Conservation (phyloP, 2,888 invertebrate genomes). For the Papilio gigon region DNA sequence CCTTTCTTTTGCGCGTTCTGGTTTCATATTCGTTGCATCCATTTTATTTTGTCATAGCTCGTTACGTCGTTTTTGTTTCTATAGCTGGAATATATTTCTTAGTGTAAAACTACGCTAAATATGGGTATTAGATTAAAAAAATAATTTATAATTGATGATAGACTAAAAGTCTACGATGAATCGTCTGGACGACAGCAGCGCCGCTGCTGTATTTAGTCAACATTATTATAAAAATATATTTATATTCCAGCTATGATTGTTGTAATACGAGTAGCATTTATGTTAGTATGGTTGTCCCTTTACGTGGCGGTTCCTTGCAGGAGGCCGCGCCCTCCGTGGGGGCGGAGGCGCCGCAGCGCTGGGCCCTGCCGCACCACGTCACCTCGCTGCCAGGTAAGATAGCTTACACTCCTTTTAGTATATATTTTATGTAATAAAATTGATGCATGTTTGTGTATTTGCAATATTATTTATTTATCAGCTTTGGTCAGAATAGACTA, state of each 20-base stretch:
- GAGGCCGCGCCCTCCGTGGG: slow-evolving; percentile 58
- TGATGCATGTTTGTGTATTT: slow-evolving; percentile 33
- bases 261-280: slow-evolving; percentile 9
- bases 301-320: slow-evolving; percentile 52
- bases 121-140: not conserved
- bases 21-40: slow-evolving; percentile 35
- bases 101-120: not conserved
- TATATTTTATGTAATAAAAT: not conserved
- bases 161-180: no score
- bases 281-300: slow-evolving; percentile 10
- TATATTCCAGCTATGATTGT: slow-evolving; percentile 19
- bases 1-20: slow-evolving; percentile 34
- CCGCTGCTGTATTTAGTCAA: not conserved
- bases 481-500: not conserved
- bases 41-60: slow-evolving; percentile 31
- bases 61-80: slow-evolving; percentile 1
- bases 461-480: not conserved
- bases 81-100: slow-evolving; percentile 22
- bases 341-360: slow-evolving; percentile 75
- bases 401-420: not conserved
- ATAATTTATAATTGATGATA: not conserved
- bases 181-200: not conserved
- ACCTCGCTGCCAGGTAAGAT: slow-evolving; percentile 82
- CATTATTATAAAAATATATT: not conserved
- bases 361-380: slow-evolving; percentile 83